Conservation (phyloP, 2,888 invertebrate species). For the Tetramorium bicarinatum region DNA sequence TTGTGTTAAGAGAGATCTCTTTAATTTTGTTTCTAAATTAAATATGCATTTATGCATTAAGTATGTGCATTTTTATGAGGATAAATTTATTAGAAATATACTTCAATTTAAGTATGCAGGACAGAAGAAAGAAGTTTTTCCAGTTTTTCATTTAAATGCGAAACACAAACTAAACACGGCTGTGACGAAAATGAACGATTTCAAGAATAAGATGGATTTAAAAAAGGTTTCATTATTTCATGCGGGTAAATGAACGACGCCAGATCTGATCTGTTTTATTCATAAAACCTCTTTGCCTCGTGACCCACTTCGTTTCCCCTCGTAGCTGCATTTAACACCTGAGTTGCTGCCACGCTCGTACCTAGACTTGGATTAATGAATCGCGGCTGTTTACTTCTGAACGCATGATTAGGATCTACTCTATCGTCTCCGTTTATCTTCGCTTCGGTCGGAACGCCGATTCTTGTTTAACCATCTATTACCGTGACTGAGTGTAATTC, state of each 20-base stretch:
- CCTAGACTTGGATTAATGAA: conserved; percentile 64
- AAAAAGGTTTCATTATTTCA: conserved; percentile 19
- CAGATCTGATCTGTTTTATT: conserved; percentile 48
- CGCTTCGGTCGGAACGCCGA: background rate
- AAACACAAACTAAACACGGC: background rate
- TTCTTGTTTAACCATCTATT: conserved; percentile 6
- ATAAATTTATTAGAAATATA: background rate
- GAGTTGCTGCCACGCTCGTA: conserved; percentile 56
- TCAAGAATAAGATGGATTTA: conserved; percentile 1
- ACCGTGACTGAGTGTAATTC: background rate
- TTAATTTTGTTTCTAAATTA: background rate
- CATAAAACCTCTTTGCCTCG: conserved; percentile 62
- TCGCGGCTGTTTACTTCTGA: conserved; percentile 26
- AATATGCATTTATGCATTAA: background rate
- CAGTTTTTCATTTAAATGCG: conserved; percentile 4
- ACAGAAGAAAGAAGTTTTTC: background rate
- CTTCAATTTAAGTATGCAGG: background rate
- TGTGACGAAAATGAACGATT: background rate
- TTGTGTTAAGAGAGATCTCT: background rate
- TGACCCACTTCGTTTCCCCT: conserved; percentile 68
- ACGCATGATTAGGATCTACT: conserved; percentile 10
- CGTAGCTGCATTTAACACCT: conserved; percentile 69
- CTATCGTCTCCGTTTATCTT: conserved; percentile 1
- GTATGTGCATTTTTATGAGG: background rate
- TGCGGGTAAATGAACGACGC: conserved; percentile 27